Evolutionary conservation across 2,113 vertebrate species (phyloP), one percentile per base, ranked within the genome.

Genomic region (Mohoua ochrocephala): DNA sequence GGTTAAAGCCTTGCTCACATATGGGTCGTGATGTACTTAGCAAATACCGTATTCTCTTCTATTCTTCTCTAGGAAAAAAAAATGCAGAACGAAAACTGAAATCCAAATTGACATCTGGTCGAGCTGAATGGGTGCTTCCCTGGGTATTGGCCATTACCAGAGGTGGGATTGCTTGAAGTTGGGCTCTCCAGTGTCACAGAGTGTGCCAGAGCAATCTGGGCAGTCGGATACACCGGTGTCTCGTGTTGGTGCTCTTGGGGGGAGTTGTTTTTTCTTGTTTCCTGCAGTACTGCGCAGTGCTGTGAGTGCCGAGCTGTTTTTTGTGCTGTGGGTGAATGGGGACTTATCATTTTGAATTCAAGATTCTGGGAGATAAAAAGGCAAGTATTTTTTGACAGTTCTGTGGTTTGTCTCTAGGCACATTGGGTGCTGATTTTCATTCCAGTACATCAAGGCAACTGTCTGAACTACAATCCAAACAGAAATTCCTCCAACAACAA

Each of bases 391-490:
- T 90, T 65, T 87, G 94, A 95, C 96, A 95, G 90, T 95, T 94
- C 90, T 75, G 31, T 87, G 57, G 79, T 74, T 91, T 93, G 89
- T 96, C 93, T 92, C 89, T 92, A 94, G 92, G 91, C 86, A 60
- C 75, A 59, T 67, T 95, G 73, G 92, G 91, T 79, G 70, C 95
- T 87, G 89, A 94, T 96, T 89, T 97, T 96, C 95, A 97, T 95
- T 97, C 95, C 65, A 50, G 84, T 96, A 93, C 82, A 97, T 98
- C 97, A 97, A 96, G 96, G 96, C 96, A 93, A 88, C 89, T 89
- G 71, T 89, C 96, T 96, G 93, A 87, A 92, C 94, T 96, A 95
- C 97, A 97, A 91, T 95, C 97, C 85, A 85, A 92, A 93, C 94
- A 91, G 65, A 88, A 95, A 94, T 85, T 90, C 90, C 73, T 95